Conservation (phyloP, 2,888 invertebrate species). For the Mantis religiosa region DNA sequence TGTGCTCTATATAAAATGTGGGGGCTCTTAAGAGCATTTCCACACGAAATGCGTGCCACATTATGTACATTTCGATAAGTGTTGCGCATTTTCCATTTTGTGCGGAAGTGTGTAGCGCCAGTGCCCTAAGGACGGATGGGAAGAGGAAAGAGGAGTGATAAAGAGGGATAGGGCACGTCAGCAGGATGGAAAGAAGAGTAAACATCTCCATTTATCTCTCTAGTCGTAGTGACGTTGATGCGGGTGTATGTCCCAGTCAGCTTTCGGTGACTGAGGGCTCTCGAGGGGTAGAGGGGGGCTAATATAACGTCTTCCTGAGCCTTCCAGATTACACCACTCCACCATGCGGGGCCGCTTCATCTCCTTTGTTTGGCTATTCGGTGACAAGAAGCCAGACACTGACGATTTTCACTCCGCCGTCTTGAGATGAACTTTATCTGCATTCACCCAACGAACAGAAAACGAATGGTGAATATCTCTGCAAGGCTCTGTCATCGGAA, state of each 20-base stretch:
- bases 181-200: constrained; percentile 14
- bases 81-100: too few relatives aligned
- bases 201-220: constrained; percentile 17
- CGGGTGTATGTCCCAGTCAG: background rate
- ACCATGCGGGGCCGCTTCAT: background rate
- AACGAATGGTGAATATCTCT: background rate
- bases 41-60: background rate
- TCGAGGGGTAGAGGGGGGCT: background rate
- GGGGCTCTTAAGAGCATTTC: background rate
- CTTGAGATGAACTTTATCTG: background rate
- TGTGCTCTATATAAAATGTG: too few relatives aligned
- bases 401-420: background rate
- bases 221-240: background rate
- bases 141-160: background rate
- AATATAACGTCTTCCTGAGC: background rate
- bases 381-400: background rate
- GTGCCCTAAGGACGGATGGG: background rate
- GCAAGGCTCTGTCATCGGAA: too few relatives aligned
- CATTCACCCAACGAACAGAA: background rate
- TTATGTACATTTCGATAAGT: background rate
- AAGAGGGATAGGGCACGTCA: constrained; percentile 12
- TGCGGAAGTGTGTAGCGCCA: background rate
- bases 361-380: background rate
- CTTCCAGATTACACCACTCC: background rate
- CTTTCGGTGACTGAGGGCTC: background rate